Percentiles rank a stretch among this genome's conserved stretches.
These are phyloP conservation scores for Hirudinaria manillensis DNA, from an alignment of 2,888 invertebrate genomes.

Conservation along the genomic window DNA sequence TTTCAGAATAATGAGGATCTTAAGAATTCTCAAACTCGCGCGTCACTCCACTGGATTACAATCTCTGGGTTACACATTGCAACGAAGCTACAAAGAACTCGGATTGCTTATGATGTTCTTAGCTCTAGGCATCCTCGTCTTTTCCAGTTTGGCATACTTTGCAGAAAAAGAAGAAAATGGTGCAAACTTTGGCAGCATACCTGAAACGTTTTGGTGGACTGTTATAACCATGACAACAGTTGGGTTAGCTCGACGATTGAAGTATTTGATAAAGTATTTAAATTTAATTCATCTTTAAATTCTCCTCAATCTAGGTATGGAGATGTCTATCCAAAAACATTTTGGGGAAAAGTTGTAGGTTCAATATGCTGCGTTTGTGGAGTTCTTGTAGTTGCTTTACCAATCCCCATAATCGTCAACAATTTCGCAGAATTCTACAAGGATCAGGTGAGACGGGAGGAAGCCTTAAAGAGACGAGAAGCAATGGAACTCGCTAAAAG, in stretches of 20 bases:
- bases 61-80: conserved; percentile 92
- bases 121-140: conserved; percentile 96
- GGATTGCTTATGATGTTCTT: conserved; percentile 95
- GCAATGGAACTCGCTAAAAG: conserved; percentile 93
- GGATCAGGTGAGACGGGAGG: conserved; percentile 98
- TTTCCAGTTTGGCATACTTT: conserved; percentile 96
- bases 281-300: too few species aligned
- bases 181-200: conserved; percentile 94
- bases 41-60: conserved; percentile 93
- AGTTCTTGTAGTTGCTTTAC: conserved; percentile 99
- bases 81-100: conserved; percentile 96
- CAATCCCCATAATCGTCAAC: conserved; percentile 99
- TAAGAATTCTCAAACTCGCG: conserved; percentile 61
- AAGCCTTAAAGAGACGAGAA: conserved; percentile 91
- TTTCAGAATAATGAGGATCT: conserved; percentile 71
- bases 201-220: conserved; percentile 99
- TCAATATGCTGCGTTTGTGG: conserved; percentile 99
- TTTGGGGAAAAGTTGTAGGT: conserved; percentile 98
- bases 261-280: too few species aligned
- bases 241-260: conserved; percentile 59
- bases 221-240: conserved; percentile 74
- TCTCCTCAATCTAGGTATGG: conserved; percentile 65
- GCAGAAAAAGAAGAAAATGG: conserved; percentile 95
- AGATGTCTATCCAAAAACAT: conserved; percentile 92
- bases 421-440: conserved; percentile 99